These are phyloP conservation scores for Fulica atra DNA, from an alignment of 2,113 vertebrate species.

Conservation along the genomic window DNA sequence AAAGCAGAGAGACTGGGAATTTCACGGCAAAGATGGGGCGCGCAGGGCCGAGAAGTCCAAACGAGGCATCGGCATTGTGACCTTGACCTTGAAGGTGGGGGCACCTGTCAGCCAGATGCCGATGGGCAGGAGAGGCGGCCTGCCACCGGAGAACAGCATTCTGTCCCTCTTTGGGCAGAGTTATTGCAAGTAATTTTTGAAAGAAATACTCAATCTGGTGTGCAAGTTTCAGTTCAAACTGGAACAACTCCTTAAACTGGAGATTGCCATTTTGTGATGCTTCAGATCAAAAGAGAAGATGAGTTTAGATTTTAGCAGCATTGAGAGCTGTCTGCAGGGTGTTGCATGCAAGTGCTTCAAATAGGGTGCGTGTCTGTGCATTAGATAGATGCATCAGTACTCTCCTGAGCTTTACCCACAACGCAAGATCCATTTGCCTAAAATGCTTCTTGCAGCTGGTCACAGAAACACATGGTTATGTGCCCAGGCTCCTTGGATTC, in stretches of 20 bases:
- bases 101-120: rapidly evolving
- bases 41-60: rapidly evolving
- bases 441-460: neutral
- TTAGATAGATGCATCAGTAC: neutral
- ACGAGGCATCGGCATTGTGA: rapidly evolving
- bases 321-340: neutral
- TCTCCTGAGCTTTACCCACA: neutral
- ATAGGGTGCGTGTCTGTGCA: rapidly evolving
- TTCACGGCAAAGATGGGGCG: neutral
- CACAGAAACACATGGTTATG: rapidly evolving
- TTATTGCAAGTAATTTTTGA: neutral
- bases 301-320: neutral
- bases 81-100: neutral
- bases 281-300: neutral
- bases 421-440: neutral
- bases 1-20: neutral
- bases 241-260: neutral
- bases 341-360: neutral
- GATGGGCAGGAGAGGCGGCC: neutral
- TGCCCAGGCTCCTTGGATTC: neutral
- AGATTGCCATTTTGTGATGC: neutral
- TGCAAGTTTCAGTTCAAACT: neutral
- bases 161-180: neutral
- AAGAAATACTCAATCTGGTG: neutral
- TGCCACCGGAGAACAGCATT: rapidly evolving